phyloP scores from a whole-genome alignment of 2,797 vertebrate genomes.

The Takifugu ocellatus region DNA sequence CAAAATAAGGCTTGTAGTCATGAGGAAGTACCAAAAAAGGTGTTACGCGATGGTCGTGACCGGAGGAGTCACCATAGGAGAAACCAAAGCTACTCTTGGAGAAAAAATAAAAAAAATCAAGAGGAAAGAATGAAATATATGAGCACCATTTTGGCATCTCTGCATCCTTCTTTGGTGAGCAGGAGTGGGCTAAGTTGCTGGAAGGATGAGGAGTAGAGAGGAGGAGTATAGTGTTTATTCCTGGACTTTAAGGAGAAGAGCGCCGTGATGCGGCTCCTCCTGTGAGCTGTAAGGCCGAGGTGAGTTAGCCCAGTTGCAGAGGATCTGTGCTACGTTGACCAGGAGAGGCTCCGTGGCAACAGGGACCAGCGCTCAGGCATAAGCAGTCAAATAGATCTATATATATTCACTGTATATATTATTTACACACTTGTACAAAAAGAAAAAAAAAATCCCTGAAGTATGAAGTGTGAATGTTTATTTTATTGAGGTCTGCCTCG shows the following conservation, averaged over 20 bases:
- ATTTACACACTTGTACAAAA: slow-evolving; percentile 61
- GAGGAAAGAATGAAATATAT: slow-evolving; percentile 17
- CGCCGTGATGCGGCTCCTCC: slow-evolving; percentile 69
- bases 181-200: slow-evolving; percentile 24
- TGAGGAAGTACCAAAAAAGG: slow-evolving; percentile 35
- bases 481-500: slow-evolving; percentile 42
- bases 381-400: slow-evolving; percentile 58
- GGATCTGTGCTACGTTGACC: slow-evolving; percentile 49
- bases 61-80: not conserved
- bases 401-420: slow-evolving; percentile 41
- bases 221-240: slow-evolving; percentile 36
- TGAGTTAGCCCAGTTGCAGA: slow-evolving; percentile 62
- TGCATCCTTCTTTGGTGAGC: slow-evolving; percentile 64
- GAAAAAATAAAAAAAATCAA: not conserved
- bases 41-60: not conserved
- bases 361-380: slow-evolving; percentile 72
- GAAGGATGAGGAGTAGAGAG: slow-evolving; percentile 12
- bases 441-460: slow-evolving; percentile 88
- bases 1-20: slow-evolving; percentile 42
- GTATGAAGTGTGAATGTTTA: slow-evolving; percentile 63
- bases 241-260: slow-evolving; percentile 19
- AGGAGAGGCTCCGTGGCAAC: slow-evolving; percentile 58
- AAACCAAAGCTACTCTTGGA: slow-evolving; percentile 21
- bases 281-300: slow-evolving; percentile 86
- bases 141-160: slow-evolving; percentile 72